These are phyloP conservation scores for Aegypius monachus DNA, from an alignment of 2,113 vertebrate genomes.

Conservation along the genomic window DNA sequence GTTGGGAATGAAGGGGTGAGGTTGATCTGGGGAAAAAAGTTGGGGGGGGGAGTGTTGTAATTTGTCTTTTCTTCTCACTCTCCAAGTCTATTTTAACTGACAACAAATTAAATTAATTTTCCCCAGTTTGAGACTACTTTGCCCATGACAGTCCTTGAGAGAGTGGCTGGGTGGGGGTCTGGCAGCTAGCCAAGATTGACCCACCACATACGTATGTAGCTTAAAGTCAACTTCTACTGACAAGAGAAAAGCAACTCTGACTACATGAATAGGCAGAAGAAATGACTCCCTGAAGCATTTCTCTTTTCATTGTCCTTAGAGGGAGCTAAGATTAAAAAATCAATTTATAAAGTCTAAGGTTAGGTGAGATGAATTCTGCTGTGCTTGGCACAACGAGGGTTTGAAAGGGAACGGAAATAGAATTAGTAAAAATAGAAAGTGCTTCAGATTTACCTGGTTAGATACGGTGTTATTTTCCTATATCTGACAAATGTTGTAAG, in stretches of 20 bases:
- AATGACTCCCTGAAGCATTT: neutral
- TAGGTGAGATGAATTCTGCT: neutral
- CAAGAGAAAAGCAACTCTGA: neutral
- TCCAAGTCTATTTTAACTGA: neutral
- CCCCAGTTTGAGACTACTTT: neutral
- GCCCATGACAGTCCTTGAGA: neutral
- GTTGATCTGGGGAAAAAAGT: neutral
- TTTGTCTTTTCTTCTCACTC: neutral
- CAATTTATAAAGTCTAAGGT: neutral
- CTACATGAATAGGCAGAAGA: neutral
- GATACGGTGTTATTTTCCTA: neutral
- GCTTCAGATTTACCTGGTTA: neutral
- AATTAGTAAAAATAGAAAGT: neutral
- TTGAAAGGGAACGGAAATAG: neutral
- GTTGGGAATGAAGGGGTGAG: neutral
- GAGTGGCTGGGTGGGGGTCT: neutral
- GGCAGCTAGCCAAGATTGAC: neutral
- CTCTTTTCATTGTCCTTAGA: neutral
- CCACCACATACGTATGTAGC: accelerated
- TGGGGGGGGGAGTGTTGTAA: neutral
- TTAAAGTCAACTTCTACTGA: neutral
- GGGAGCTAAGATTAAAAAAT: neutral
- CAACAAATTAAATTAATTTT: neutral
- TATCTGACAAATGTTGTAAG: neutral
- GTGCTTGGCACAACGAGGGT: neutral